A percentile compares a stretch with the other conserved stretches of the same genome.
These are phyloP conservation scores for Drosophila pseudoananassae DNA, from an alignment of 1,140 invertebrate genomes.

Conservation along the genomic window DNA sequence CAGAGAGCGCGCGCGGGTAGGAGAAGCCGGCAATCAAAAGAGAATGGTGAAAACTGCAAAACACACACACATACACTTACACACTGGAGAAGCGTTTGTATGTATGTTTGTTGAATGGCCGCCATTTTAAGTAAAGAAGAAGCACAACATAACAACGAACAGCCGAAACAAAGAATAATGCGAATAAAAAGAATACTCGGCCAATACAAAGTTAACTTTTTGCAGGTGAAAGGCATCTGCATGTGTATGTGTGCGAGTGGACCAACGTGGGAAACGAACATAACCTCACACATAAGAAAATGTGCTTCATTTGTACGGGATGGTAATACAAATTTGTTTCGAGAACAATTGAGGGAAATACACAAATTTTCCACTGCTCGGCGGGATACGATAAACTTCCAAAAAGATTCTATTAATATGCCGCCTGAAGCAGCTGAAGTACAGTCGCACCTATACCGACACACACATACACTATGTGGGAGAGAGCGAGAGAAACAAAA, in stretches of 20 bases:
- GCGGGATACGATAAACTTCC: constrained; percentile 34
- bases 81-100: constrained; percentile 2
- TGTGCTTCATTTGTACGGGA: constrained; percentile 53
- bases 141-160: constrained; percentile 76
- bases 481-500: constrained; percentile 51
- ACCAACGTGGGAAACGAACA: constrained; percentile 54
- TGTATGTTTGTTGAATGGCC: constrained; percentile 48
- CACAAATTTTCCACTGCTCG: constrained; percentile 35
- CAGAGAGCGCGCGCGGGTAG: constrained; percentile 17
- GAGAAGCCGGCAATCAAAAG: constrained; percentile 76
- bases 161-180: constrained; percentile 66
- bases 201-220: constrained; percentile 65
- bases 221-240: constrained; percentile 68
- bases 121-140: constrained; percentile 77
- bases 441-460: constrained; percentile 76
- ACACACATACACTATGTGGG: constrained; percentile 24
- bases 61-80: constrained; percentile 46
- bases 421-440: constrained; percentile 56
- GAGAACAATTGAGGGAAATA: constrained; percentile 1
- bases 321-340: constrained; percentile 3
- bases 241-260: constrained; percentile 24
- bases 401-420: constrained; percentile 66
- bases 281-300: constrained; percentile 74
- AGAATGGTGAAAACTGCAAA: constrained; percentile 63
- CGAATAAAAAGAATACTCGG: constrained; percentile 64